Evolutionary conservation across 2,888 invertebrate genomes (phyloP).

Genomic region (Lasioglossum lativentre): DNA sequence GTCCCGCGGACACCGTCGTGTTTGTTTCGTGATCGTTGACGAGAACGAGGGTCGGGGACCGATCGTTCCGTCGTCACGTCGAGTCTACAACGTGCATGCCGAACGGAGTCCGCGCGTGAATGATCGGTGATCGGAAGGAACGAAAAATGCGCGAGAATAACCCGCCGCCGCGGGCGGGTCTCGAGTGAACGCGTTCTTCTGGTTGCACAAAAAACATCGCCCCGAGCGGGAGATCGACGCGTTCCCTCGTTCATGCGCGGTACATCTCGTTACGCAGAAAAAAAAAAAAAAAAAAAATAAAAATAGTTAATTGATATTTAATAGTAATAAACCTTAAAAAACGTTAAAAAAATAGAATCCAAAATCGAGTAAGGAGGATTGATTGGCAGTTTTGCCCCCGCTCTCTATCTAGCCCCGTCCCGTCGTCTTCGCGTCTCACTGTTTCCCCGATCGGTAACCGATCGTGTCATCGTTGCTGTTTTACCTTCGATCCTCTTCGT

Average conservation of each 20-base stretch:
- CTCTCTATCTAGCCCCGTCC: constrained; percentile 29
- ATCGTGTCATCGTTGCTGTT: constrained; percentile 43
- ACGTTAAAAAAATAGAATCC: constrained; percentile 71
- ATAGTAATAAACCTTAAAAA: constrained; percentile 75
- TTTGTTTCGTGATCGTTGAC: background rate
- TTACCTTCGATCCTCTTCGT: constrained; percentile 41
- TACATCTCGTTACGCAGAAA: constrained; percentile 77
- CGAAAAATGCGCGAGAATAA: background rate
- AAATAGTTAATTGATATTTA: constrained; percentile 70
- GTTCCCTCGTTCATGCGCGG: constrained; percentile 79
- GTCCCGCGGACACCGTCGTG: background rate
- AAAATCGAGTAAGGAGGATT: constrained; percentile 67
- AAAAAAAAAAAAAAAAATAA: constrained; percentile 52
- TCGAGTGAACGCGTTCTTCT: constrained; percentile 8
- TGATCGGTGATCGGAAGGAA: background rate
- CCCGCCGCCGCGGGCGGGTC: background rate
- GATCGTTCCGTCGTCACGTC: background rate
- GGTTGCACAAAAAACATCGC: constrained; percentile 52
- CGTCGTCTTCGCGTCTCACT: constrained; percentile 43
- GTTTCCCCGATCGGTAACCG: constrained; percentile 35
- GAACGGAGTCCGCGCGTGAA: background rate
- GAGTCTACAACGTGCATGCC: background rate
- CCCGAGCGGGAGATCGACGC: constrained; percentile 79
- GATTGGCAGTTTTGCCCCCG: constrained; percentile 46
- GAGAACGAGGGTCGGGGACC: background rate